phyloP scores from a whole-genome alignment of 2,888 invertebrate species.

The Cheilosia pagana region DNA sequence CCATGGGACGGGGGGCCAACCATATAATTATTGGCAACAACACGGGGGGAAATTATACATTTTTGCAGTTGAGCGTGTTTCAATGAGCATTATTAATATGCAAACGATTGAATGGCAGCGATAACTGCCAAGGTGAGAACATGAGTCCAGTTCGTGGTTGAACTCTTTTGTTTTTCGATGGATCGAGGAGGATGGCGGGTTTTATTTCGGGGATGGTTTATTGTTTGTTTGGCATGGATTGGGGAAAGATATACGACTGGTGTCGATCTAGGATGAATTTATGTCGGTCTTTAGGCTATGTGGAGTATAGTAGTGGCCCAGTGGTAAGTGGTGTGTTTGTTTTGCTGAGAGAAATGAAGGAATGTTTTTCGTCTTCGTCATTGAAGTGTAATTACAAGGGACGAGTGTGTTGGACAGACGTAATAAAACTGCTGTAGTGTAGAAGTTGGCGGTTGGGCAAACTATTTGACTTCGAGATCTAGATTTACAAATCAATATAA shows the following conservation, averaged over 20 bases:
- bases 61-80: constrained; percentile 63
- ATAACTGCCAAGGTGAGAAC: constrained; percentile 42
- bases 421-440: no score
- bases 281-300: constrained; percentile 6
- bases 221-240: constrained; percentile 56
- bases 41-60: constrained; percentile 63
- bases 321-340: constrained; percentile 28
- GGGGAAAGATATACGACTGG: constrained; percentile 22
- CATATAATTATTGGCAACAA: constrained; percentile 66
- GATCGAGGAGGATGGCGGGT: constrained; percentile 31
- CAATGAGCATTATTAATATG: constrained; percentile 73
- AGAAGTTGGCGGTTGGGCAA: no score
- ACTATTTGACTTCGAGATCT: no score
- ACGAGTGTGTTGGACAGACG: neutral
- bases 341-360: neutral
- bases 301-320: constrained; percentile 14
- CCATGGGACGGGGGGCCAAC: constrained; percentile 6
- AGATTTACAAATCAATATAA: no score
- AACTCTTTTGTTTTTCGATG: constrained; percentile 59
- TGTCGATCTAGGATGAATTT: constrained; percentile 38
- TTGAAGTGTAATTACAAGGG: no score
- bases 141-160: constrained; percentile 43
- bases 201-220: constrained; percentile 56
- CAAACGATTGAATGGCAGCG: constrained; percentile 48
- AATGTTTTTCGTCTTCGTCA: no score